Evolutionary conservation across 2,888 invertebrate species (phyloP), one percentile per base, ranked within the genome.

Genomic region (Miltochrista miniata): DNA sequence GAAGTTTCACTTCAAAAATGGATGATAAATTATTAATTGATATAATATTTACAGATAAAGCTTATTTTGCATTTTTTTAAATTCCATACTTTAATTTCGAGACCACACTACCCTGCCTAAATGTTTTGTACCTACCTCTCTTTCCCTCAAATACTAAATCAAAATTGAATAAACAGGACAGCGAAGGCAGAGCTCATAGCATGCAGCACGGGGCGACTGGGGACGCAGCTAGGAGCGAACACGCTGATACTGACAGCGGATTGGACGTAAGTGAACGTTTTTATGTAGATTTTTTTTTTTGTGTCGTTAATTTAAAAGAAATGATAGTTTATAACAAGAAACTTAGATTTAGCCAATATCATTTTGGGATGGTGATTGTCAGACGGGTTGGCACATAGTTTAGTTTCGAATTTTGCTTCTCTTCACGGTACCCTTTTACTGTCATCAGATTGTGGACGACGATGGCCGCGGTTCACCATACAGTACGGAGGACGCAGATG

Each of bases 171-270:
- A 5, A 49, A 49, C 75, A 90, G 90, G 90, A 90, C 40, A 87
- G 85, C 52, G 90, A 91, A 62, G 90, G 87, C 40, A 85, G 90
- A 0, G 90, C 90, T 0, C 90, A 90, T 45, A 90, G 90, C 35
- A 86, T 91, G 79, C 90, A 90, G 47, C 89, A 90, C 56, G 90
- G 90, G 0, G 79, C 83, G 0, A 68, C 88, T 0, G 90, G 90
- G 0, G 90, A 91, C 0, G 85, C 84, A 0, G 89, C 90, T 0
- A 58, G 89, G 18, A 50, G 64, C 0, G 79, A 79, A 0, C 70
- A 65, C 0, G 56, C 39, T 0, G 91, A 89, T 3, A 64, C 50
- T 0, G 90, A 91, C 8, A 85, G 79, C 38, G 86, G 83, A 0
- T 69, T 86, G 1, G 90, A 92, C 57, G 91, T 91, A 44, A 82